phyloP scores from a whole-genome alignment of 1,140 invertebrate species.

The Diprion similis region DNA sequence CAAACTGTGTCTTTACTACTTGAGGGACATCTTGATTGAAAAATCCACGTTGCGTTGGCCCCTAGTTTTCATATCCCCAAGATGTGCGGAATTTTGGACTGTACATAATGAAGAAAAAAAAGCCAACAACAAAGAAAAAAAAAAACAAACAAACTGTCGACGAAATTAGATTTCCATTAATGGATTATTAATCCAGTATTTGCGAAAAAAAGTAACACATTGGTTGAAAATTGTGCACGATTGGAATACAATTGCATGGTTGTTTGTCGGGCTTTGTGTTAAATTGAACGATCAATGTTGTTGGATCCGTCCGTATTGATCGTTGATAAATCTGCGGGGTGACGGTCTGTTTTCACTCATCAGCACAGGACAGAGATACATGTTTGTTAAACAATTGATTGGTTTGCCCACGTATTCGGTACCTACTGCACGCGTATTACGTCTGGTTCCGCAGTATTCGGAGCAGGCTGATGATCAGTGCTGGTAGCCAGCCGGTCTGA shows the following conservation, averaged over 20 bases:
- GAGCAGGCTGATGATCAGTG: no score
- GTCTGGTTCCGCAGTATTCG: no score
- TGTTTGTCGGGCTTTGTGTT: neutral
- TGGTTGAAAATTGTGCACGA: neutral
- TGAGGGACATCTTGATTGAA: neutral
- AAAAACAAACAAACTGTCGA: neutral
- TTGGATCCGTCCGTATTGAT: neutral
- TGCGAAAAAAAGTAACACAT: neutral
- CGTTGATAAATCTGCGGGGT: neutral
- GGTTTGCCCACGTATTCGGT: neutral
- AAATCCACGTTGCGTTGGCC: no score
- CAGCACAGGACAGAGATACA: neutral
- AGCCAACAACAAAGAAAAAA: neutral
- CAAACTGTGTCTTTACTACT: neutral
- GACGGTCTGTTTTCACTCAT: neutral
- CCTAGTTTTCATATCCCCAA: no score
- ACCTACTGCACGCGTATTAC: neutral
- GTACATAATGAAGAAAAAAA: no score
- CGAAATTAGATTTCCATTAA: neutral
- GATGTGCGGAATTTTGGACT: neutral
- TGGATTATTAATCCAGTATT: neutral
- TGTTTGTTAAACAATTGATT: conserved; percentile 1
- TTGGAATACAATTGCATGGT: neutral
- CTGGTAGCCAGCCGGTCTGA: no score
- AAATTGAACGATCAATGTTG: neutral